Percentiles rank a stretch among this genome's conserved stretches.
Evolutionary conservation across 2,888 invertebrate genomes (phyloP).

Genomic region (Drosophila emarginata): DNA sequence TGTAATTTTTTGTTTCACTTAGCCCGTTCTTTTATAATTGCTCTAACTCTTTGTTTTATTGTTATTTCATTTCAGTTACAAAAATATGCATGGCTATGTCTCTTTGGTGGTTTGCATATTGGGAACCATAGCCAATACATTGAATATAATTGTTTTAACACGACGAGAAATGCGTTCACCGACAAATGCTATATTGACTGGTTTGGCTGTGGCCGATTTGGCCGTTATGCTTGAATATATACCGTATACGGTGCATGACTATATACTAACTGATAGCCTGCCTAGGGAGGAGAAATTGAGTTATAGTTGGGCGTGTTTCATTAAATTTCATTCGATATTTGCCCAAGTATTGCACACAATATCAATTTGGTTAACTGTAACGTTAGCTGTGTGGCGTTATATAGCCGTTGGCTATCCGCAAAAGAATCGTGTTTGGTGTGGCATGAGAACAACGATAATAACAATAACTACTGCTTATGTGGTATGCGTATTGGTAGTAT

Average conservation of each 20-base stretch:
- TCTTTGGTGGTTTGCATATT: constrained; percentile 94
- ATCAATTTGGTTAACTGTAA: constrained; percentile 96
- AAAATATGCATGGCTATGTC: constrained; percentile 91
- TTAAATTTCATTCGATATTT: constrained; percentile 95
- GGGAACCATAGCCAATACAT: constrained; percentile 94
- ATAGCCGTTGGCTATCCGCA: constrained; percentile 93
- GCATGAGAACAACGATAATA: constrained; percentile 88
- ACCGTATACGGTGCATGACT: constrained; percentile 92
- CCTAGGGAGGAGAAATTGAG: constrained; percentile 84
- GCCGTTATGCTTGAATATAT: constrained; percentile 98
- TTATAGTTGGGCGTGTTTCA: constrained; percentile 92
- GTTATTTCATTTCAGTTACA: constrained; percentile 83
- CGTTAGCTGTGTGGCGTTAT: constrained; percentile 96
- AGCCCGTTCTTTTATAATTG: too few relatives aligned
- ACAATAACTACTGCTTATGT: constrained; percentile 91
- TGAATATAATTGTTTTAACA: constrained; percentile 95
- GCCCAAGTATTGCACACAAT: constrained; percentile 94
- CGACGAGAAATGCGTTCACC: constrained; percentile 95
- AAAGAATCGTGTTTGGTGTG: constrained; percentile 91
- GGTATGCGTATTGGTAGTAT: constrained; percentile 89
- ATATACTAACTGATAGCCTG: constrained; percentile 84
- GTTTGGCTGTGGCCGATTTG: constrained; percentile 94
- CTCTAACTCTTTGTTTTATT: neutral
- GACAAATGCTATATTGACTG: constrained; percentile 95
- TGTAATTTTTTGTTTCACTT: too few relatives aligned